A percentile compares a stretch with the other conserved stretches of the same genome.
These are phyloP conservation scores for Thalassophryne amazonica DNA, from an alignment of 2,797 vertebrate species.

Conservation along the genomic window DNA sequence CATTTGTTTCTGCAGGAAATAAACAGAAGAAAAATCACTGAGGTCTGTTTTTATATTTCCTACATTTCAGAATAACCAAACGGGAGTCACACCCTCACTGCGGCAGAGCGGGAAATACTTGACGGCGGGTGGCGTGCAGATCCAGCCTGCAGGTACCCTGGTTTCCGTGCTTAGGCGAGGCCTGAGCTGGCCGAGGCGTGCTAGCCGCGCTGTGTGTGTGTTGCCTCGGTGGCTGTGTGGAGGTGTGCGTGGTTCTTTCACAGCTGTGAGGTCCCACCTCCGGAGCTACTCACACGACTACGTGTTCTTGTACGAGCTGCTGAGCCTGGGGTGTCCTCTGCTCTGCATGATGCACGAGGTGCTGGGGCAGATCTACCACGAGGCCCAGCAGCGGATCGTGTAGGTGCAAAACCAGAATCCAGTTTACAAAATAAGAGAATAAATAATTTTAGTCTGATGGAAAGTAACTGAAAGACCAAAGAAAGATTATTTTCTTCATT, in stretches of 20 bases:
- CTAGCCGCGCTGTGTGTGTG: slow-evolving; percentile 80
- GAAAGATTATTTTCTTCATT: too few species aligned
- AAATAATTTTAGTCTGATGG: too few species aligned
- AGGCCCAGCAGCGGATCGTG: slow-evolving; percentile 66
- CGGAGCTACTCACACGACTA: slow-evolving; percentile 87
- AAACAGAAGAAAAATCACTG: too few species aligned
- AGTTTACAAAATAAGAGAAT: too few species aligned
- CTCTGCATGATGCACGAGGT: slow-evolving; percentile 88
- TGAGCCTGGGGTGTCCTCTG: slow-evolving; percentile 88
- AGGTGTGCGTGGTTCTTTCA: slow-evolving; percentile 80
- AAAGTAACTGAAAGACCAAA: too few species aligned
- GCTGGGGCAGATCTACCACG: slow-evolving; percentile 83
- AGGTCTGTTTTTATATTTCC: too few species aligned
- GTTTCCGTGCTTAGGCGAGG: slow-evolving; percentile 86
- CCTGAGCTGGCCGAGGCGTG: slow-evolving; percentile 83
- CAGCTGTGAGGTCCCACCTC: slow-evolving; percentile 78
- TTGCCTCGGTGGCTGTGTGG: slow-evolving; percentile 78
- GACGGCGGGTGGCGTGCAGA: slow-evolving; percentile 65
- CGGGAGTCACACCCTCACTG: slow-evolving; percentile 43
- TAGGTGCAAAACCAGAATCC: too few species aligned
- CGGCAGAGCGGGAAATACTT: slow-evolving; percentile 62
- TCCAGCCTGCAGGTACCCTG: slow-evolving; percentile 90
- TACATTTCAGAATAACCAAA: slow-evolving; percentile 64
- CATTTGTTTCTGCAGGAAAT: not conserved
- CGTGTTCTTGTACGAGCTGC: slow-evolving; percentile 88